Percentiles rank a stretch among this genome's conserved stretches.
Conservation (phyloP, 2,888 invertebrate genomes). For the Synanthedon formicaeformis region DNA sequence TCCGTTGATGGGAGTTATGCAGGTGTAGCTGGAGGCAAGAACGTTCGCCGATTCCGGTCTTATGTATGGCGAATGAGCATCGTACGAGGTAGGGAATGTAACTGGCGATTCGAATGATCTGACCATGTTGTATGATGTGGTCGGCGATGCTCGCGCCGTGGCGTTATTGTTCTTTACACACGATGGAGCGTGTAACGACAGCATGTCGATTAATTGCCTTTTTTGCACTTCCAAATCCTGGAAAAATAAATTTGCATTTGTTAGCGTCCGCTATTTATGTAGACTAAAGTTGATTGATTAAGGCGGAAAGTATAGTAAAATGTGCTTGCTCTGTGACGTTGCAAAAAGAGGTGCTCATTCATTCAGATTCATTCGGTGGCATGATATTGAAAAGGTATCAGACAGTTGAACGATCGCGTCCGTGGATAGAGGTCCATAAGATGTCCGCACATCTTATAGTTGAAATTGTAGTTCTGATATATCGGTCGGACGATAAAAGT, state of each 20-base stretch:
- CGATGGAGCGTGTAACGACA: slow-evolving; percentile 78
- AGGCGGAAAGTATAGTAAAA: too few species aligned
- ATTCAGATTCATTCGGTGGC: too few species aligned
- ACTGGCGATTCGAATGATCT: slow-evolving; percentile 56
- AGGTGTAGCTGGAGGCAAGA: slow-evolving; percentile 54
- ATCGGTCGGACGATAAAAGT: too few species aligned
- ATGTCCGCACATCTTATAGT: too few species aligned
- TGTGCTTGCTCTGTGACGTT: too few species aligned
- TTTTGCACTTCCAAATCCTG: slow-evolving; percentile 85
- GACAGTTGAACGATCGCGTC: too few species aligned
- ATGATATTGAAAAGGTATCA: too few species aligned
- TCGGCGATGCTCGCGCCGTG: slow-evolving; percentile 50
- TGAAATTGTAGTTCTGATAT: too few species aligned
- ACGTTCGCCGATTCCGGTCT: slow-evolving; percentile 66
- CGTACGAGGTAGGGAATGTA: slow-evolving; percentile 56
- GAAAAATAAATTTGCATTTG: slow-evolving; percentile 13
- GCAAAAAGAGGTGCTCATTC: too few species aligned
- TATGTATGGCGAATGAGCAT: slow-evolving; percentile 61
- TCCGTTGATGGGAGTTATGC: slow-evolving; percentile 46
- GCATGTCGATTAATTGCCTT: slow-evolving; percentile 82
- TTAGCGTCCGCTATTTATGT: too few species aligned
- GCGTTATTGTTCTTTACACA: slow-evolving; percentile 72
- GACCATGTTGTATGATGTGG: slow-evolving; percentile 50
- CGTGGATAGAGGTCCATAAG: too few species aligned
- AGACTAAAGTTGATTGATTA: too few species aligned